phyloP scores from a whole-genome alignment of 2,113 vertebrate species.

The Struthidea cinerea region DNA sequence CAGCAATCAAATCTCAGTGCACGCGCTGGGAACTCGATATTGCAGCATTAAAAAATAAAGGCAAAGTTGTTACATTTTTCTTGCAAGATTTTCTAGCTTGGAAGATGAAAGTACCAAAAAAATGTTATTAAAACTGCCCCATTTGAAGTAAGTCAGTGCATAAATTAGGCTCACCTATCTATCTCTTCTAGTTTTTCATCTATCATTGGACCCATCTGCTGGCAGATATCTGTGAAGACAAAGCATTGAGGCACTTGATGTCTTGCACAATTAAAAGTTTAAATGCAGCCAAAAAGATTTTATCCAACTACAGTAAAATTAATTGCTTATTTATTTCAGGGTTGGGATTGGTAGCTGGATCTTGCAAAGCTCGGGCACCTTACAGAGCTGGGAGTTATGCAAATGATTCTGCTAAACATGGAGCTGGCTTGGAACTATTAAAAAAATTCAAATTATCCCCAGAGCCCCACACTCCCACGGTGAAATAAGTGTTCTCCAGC shows the following conservation, averaged over 20 bases:
- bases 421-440: slow-evolving; percentile 32
- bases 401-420: neutral
- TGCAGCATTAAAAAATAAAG: neutral
- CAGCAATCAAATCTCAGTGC: neutral
- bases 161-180: slow-evolving; percentile 81
- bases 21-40: too few species aligned
- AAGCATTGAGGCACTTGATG: neutral
- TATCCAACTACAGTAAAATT: neutral
- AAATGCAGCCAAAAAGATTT: neutral
- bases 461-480: neutral
- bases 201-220: slow-evolving; percentile 97
- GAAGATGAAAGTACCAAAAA: neutral
- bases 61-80: neutral
- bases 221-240: slow-evolving; percentile 85
- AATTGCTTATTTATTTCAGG: neutral
- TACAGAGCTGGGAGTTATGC: neutral
- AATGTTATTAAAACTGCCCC: neutral
- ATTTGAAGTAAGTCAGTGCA: neutral
- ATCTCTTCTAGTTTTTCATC: slow-evolving; percentile 95
- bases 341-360: neutral
- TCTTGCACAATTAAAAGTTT: neutral
- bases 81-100: neutral
- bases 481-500: neutral
- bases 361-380: neutral
- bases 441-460: neutral